Percentiles rank a stretch among this genome's conserved stretches.
Conservation (phyloP, 2,113 vertebrate species). For the Vimba vimba region DNA sequence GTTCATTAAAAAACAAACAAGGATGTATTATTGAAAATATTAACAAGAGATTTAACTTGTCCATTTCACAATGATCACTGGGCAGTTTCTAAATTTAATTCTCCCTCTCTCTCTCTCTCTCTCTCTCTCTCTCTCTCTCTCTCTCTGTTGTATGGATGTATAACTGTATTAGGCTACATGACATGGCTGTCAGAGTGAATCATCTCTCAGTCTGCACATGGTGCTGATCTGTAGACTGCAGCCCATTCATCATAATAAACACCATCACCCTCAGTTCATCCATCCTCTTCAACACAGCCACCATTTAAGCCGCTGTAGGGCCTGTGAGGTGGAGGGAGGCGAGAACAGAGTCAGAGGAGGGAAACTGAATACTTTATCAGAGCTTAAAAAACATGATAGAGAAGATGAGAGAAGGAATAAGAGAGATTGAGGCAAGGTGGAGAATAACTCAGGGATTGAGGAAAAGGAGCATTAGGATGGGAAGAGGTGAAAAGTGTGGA, state of each 20-base stretch:
- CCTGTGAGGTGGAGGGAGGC: background rate
- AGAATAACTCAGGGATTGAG: background rate
- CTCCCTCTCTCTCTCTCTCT: slow-evolving; percentile 7
- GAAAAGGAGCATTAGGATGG: background rate
- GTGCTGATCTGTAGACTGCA: slow-evolving; percentile 84
- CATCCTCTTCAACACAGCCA: slow-evolving; percentile 87
- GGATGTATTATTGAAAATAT: background rate
- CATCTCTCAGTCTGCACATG: slow-evolving; percentile 87
- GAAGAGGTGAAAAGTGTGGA: background rate
- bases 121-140: slow-evolving; percentile 49
- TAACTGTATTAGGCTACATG: slow-evolving; percentile 93
- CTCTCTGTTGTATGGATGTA: slow-evolving; percentile 83
- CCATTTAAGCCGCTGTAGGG: slow-evolving; percentile 57
- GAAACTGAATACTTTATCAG: slow-evolving; percentile 23
- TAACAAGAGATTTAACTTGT: background rate
- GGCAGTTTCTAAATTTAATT: background rate
- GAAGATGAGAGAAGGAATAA: background rate
- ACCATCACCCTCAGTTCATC: slow-evolving; percentile 86
- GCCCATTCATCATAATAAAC: slow-evolving; percentile 98
- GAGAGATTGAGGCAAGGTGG: background rate
- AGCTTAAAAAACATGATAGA: background rate
- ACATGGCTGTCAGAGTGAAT: slow-evolving; percentile 89
- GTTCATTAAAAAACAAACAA: slow-evolving; percentile 18
- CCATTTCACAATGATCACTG: slow-evolving; percentile 18
- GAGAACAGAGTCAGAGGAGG: background rate